Base-by-base conservation (phyloP, 1,140 invertebrate species). In the Diuraphis noxia region DNA sequence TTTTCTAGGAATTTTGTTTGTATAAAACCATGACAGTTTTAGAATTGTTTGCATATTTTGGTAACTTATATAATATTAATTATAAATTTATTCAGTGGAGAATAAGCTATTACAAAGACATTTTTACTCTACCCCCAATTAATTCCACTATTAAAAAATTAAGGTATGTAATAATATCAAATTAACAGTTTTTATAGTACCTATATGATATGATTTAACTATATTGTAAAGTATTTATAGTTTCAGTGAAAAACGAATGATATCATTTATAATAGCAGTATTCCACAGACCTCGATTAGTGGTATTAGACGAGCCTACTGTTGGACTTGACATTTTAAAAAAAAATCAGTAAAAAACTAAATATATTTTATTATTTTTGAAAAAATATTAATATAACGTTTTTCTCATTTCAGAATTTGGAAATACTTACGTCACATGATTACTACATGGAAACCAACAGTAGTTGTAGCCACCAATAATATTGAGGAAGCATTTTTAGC, bases 31-130 rank as follows among this genome's bases (percentile, higher is more conserved):
- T 91, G 43, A 82, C 89, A n/a, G 10, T 91, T 81, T 3, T 82
- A 82, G 89, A 91, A 52, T 6, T 91, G 23, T 38, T 91, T 30
- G 7, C 5, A 81, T 82, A 91, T 40, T 91, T 91, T 40, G 77
- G 89, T 23, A 43, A 91, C n/a, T 82, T 91, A 82, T 91, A 91
- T 52, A n/a, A 52, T 82, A 81, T 91, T 81, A 52, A 91, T 52
- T 6, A 79, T 3, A n/a, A 52, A 46, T 91, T 81, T 52, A 49
- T 82, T 52, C 23, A 19, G 2, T 91, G 89, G 89, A 79, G 77
- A 52, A 49, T 91, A 25, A 82, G n/a, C 23, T 82, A 91, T 38
- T 91, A 82, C 23, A 52, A 36, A n/a, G 41, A 91, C 17, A 46
- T 91, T 2, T 91, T 91, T 91, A 46, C 41, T 21, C 10, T 91